Percentiles rank a stretch among this genome's conserved stretches.
phyloP scores from a whole-genome alignment of 2,113 vertebrate genomes.

The Prinia subflava region DNA sequence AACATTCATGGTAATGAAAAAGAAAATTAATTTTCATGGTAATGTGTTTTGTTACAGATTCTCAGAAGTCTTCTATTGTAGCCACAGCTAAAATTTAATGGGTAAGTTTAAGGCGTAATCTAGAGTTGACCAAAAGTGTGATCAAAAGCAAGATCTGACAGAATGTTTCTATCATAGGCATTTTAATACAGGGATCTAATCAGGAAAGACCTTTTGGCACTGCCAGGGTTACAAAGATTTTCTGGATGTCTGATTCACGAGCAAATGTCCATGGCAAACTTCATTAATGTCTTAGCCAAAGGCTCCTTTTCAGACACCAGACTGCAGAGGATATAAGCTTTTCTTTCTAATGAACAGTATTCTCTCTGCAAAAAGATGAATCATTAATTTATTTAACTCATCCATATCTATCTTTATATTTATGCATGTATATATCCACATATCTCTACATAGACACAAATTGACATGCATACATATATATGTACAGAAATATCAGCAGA shows the following conservation, averaged over 20 bases:
- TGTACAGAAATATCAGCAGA: background rate
- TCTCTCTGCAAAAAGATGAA: background rate
- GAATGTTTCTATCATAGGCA: background rate
- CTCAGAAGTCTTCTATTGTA: background rate
- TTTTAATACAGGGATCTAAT: background rate
- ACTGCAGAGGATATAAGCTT: background rate
- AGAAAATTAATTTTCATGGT: background rate
- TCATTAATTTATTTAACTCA: background rate
- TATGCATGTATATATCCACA: no score
- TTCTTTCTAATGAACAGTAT: background rate
- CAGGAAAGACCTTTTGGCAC: background rate
- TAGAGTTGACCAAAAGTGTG: background rate
- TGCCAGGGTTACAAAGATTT: background rate
- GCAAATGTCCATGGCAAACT: background rate
- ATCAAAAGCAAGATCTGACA: background rate
- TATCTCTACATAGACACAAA: background rate
- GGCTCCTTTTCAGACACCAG: background rate
- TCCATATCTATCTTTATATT: background rate
- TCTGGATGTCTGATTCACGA: background rate
- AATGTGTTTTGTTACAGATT: background rate
- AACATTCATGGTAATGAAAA: background rate
- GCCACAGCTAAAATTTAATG: background rate
- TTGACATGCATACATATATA: fast-evolving
- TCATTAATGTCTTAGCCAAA: background rate
- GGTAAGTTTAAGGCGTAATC: background rate